Percentiles rank a stretch among this genome's conserved stretches.
Conservation (phyloP, 2,113 vertebrate genomes). For the Pelecanoides urinatrix region DNA sequence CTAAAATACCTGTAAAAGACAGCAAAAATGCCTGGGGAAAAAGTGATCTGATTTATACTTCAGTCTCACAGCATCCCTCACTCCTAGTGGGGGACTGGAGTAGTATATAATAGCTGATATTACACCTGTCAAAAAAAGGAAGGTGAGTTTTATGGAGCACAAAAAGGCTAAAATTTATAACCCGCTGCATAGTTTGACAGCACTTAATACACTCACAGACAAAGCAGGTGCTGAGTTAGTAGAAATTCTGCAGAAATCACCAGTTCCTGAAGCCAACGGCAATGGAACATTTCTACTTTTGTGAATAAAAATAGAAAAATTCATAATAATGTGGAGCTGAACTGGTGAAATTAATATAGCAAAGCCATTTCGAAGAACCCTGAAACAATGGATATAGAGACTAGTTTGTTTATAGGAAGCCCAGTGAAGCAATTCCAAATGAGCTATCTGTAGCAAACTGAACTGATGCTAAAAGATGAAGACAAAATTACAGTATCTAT, state of each 20-base stretch:
- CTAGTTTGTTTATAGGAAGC: not conserved
- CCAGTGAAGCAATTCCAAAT: not conserved
- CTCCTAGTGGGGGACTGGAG: not conserved
- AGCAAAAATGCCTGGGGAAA: not conserved
- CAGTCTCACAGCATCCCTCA: not conserved
- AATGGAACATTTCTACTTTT: not conserved
- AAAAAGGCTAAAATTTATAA: not conserved
- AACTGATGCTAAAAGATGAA: not conserved
- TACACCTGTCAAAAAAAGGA: not conserved
- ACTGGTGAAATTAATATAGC: not conserved
- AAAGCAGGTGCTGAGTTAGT: not conserved
- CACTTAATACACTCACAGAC: not conserved
- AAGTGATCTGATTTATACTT: not conserved
- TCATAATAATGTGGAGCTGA: not conserved
- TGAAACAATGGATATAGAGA: not conserved
- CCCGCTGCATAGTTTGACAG: not conserved
- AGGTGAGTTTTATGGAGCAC: not conserved
- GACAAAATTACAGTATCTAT: not conserved
- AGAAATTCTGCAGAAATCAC: not conserved
- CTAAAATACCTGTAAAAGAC: not conserved
- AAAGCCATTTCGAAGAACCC: not conserved
- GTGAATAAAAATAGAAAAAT: not conserved
- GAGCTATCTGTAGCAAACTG: not conserved
- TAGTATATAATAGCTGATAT: not conserved
- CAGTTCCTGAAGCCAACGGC: not conserved